A percentile compares a stretch with the other conserved stretches of the same genome.
Conservation (phyloP, 2,797 vertebrate genomes). For the Syngnathus acus region DNA sequence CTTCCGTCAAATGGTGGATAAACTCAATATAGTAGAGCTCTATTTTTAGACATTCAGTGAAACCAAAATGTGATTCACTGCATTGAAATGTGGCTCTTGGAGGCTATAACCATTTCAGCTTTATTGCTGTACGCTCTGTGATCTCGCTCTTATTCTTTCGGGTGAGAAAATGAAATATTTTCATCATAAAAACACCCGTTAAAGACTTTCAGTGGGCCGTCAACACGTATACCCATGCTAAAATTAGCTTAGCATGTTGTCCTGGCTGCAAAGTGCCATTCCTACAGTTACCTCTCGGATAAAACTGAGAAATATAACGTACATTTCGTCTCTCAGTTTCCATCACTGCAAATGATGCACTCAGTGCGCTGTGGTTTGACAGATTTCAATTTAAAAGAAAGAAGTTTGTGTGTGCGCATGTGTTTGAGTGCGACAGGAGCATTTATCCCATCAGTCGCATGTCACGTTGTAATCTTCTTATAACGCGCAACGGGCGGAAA, state of each 20-base stretch:
- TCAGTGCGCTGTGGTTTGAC: not conserved
- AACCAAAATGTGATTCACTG: not conserved
- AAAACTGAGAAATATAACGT: too few relatives aligned
- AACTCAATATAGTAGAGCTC: not conserved
- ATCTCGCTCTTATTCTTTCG: not conserved
- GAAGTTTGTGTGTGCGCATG: not conserved
- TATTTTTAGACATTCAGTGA: not conserved
- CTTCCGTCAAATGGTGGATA: not conserved
- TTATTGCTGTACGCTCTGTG: not conserved
- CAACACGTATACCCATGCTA: too few relatives aligned
- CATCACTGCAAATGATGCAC: not conserved
- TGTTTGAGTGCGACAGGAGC: not conserved
- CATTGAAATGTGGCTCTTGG: not conserved
- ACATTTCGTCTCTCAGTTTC: not conserved
- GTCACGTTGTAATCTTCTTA: conserved; percentile 35
- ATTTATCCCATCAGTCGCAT: conserved; percentile 9
- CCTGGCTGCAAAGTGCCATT: too few relatives aligned
- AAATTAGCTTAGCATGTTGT: too few relatives aligned
- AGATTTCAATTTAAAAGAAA: not conserved
- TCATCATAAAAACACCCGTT: too few relatives aligned
- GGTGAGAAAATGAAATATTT: not conserved
- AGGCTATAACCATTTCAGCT: not conserved
- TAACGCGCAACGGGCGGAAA: not conserved
- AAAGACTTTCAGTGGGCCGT: too few relatives aligned
- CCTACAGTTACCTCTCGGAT: too few relatives aligned